These are phyloP conservation scores for Gobiocypris rarus DNA, from an alignment of 2,113 vertebrate species.

Conservation along the genomic window DNA sequence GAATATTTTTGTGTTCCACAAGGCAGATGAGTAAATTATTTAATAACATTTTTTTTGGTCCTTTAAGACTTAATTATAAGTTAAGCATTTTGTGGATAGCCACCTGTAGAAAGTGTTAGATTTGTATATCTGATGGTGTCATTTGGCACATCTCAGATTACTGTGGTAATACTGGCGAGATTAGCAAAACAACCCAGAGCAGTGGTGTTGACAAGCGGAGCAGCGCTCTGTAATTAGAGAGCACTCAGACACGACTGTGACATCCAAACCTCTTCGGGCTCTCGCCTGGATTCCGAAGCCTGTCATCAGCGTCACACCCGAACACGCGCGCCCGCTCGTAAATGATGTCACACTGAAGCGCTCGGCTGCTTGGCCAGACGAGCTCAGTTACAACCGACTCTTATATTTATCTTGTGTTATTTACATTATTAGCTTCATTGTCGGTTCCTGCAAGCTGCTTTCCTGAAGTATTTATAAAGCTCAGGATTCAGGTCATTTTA, in stretches of 20 bases:
- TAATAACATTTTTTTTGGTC: not conserved
- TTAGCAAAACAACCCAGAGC: constrained; percentile 2
- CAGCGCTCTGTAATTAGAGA: constrained; percentile 46
- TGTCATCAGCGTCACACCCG: constrained; percentile 30
- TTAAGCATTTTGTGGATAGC: not conserved
- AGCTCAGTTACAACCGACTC: not conserved
- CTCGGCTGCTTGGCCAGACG: not conserved
- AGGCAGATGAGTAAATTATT: not conserved
- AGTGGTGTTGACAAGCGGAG: constrained; percentile 34
- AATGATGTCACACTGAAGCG: not conserved
- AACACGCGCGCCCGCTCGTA: not conserved
- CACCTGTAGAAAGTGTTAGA: constrained; percentile 7
- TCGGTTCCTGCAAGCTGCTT: not conserved
- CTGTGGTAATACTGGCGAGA: constrained; percentile 2
- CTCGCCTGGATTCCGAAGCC: constrained; percentile 13
- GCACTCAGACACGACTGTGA: not conserved
- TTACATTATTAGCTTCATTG: not conserved
- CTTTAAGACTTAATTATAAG: not conserved
- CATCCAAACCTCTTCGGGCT: constrained; percentile 22
- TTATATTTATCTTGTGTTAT: not conserved
- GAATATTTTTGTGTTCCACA: not conserved
- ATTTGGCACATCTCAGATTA: constrained; percentile 32
- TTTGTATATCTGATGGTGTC: not conserved
- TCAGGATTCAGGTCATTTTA: not conserved
- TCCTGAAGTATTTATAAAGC: not conserved